Evolutionary conservation across 2,888 invertebrate species (phyloP), one percentile per base, ranked within the genome.

Genomic region (Sesia bembeciformis): DNA sequence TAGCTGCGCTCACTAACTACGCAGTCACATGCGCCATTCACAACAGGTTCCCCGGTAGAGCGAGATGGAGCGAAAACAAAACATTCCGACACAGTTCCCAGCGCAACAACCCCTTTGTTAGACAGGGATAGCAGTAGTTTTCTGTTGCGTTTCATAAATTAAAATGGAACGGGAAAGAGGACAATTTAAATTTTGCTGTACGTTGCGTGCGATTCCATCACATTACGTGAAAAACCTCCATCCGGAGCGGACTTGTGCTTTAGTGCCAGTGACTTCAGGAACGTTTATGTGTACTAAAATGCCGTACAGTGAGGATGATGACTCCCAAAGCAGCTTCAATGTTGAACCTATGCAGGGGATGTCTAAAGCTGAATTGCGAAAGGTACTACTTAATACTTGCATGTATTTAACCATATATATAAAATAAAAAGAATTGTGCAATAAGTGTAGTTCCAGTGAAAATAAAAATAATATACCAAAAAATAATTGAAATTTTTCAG

Each of bases 281-380:
- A 23, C 23, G 23, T 23, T 56, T 41, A 38, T 40, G n/a, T 55
- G 53, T 53, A 41, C 62, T 63, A 74, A 65, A 69, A 92, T 93
- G 92, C 92, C 91, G 66, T 91, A 90, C 66, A 92, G 92, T 80
- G 93, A 92, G 61, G 92, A 92, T 72, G 92, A 90, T 64, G 92
- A 92, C 58, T 88, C 89, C 51, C 88, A 87, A 60, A 81, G 78
- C 51, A 88, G 86, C 58, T 89, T 84, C 60, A 67, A 73, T 40
- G 83, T 86, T 43, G 92, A 93, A 59, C 72, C 90, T n/a, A 78
- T 79, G 50, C 81, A 90, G 4, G 91, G 91, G 56, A 86, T 93
- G 90, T 92, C 93, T 0, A 94, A 94, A 70, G 94, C 94, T 0
- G 93, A 94, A 71, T 81, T 93, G 56, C 85, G 94, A 77, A 93